phyloP scores from a whole-genome alignment of 2,888 invertebrate species.

The Cremastobaeus sp. region DNA sequence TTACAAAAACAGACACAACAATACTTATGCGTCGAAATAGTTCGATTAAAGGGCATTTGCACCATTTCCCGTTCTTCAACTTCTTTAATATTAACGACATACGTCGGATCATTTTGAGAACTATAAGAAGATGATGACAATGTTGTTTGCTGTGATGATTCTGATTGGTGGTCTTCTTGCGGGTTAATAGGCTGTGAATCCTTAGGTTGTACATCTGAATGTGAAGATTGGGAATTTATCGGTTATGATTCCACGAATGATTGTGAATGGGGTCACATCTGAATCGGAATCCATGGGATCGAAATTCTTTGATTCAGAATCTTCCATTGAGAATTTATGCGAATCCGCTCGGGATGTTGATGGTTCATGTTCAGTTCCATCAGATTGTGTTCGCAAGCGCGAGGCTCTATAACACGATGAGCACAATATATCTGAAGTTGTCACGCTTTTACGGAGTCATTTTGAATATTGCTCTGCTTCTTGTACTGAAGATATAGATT shows the following conservation, averaged over 20 bases:
- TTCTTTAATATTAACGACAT: neutral
- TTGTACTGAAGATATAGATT: neutral
- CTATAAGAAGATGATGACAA: neutral
- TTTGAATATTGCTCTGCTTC: slow-evolving; percentile 4
- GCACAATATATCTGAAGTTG: neutral
- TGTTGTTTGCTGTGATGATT: neutral
- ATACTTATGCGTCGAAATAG: slow-evolving; percentile 2
- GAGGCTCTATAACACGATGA: neutral
- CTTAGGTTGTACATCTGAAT: neutral
- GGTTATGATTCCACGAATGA: no score
- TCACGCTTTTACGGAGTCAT: neutral
- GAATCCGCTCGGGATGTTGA: neutral
- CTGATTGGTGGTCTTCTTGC: neutral
- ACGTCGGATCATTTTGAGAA: neutral
- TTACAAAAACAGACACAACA: slow-evolving; percentile 12
- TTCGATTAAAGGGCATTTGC: slow-evolving; percentile 12
- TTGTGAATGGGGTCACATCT: no score
- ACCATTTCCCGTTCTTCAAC: slow-evolving; percentile 2
- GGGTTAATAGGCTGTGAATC: neutral
- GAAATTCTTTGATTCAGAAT: slow-evolving; percentile 1
- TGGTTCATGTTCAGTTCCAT: neutral
- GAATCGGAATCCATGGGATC: no score
- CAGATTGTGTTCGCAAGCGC: neutral
- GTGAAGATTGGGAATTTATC: neutral
- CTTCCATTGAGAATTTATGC: neutral